phyloP scores from a whole-genome alignment of 2,113 vertebrate species.

The Eurystomus gularis region DNA sequence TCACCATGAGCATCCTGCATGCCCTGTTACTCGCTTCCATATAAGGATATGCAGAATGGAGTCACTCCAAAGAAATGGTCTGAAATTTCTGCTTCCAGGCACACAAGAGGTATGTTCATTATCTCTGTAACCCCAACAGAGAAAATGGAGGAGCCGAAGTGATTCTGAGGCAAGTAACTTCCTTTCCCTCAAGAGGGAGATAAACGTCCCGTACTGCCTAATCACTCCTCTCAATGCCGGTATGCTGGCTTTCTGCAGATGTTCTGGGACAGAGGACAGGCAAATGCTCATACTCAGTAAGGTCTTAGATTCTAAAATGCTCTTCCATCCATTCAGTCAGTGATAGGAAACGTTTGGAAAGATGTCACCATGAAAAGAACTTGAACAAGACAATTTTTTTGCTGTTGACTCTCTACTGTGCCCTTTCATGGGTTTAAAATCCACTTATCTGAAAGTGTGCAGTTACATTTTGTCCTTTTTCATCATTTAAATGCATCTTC shows the following conservation, averaged over 20 bases:
- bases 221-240: background rate
- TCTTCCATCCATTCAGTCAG: background rate
- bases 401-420: conserved; percentile 35
- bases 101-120: background rate
- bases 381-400: conserved; percentile 22
- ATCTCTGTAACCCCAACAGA: background rate
- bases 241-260: rapidly evolving
- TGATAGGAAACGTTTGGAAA: background rate
- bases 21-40: background rate
- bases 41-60: background rate
- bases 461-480: conserved; percentile 47
- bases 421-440: conserved; percentile 39
- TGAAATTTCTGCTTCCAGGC: background rate
- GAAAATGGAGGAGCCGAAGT: background rate
- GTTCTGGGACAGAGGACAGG: background rate
- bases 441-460: conserved; percentile 61
- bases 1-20: rapidly evolving
- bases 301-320: background rate
- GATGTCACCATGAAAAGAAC: conserved; percentile 19
- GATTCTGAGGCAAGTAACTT: background rate
- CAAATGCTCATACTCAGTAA: background rate
- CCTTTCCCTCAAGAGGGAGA: background rate
- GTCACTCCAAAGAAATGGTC: background rate
- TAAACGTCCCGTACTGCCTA: rapidly evolving
- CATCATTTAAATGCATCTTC: conserved; percentile 43